Evolutionary conservation across 2,797 vertebrate genomes (phyloP).

Genomic region (Malacoctenus gilli): DNA sequence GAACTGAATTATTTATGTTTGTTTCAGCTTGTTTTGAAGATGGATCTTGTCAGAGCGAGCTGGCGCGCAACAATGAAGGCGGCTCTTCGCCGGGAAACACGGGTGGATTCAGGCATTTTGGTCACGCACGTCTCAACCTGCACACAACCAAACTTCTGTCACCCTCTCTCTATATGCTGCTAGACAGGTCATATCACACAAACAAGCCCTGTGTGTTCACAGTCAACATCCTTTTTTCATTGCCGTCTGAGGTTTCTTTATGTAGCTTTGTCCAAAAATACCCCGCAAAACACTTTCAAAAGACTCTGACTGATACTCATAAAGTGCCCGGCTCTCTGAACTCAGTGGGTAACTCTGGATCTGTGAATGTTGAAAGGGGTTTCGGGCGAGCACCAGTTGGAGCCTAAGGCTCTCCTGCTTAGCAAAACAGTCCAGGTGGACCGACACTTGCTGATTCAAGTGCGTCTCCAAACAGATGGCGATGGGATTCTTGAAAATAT

Average conservation of each 20-base stretch:
- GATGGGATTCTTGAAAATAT: constrained; percentile 26
- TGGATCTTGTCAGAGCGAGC: constrained; percentile 1
- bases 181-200: constrained; percentile 5
- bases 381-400: constrained; percentile 31
- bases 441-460: constrained; percentile 26
- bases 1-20: constrained; percentile 14
- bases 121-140: not conserved
- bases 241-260: not conserved
- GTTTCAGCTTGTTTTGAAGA: constrained; percentile 9
- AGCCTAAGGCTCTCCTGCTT: constrained; percentile 35
- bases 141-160: no score
- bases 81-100: constrained; percentile 6
- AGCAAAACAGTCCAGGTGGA: constrained; percentile 33
- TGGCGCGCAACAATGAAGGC: constrained; percentile 7
- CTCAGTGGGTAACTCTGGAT: constrained; percentile 24
- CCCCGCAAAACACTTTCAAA: constrained; percentile 19
- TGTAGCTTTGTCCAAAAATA: constrained; percentile 4
- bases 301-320: constrained; percentile 4
- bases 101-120: constrained; percentile 6
- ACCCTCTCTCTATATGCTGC: not conserved
- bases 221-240: constrained; percentile 1
- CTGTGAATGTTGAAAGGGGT: constrained; percentile 45
- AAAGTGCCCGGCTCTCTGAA: constrained; percentile 29
- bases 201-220: constrained; percentile 3
- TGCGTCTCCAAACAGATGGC: constrained; percentile 12